Evolutionary conservation across 2,797 vertebrate genomes (phyloP), one percentile per base, ranked within the genome.

Genomic region (Prunella strophiata): DNA sequence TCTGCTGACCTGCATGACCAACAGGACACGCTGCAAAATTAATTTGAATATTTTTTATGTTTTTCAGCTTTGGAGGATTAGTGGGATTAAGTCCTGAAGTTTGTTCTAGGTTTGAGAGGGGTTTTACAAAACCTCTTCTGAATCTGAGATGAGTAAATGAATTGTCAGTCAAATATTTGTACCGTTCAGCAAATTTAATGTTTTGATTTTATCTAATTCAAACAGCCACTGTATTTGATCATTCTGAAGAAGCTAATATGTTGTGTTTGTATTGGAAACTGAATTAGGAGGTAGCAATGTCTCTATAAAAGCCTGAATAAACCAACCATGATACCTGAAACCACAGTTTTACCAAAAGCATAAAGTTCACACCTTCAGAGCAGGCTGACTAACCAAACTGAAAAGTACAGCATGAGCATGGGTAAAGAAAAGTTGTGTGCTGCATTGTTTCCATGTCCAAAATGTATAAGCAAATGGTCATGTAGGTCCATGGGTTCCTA

Each of bases 81-180:
- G 25, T 55, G 43, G 54, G 85, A 93, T 94, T 94, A 94, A 71
- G 54, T 68, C 61, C 29, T 81, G 36, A 51, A 85, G 34, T 94
- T 95, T 94, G 58, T 92, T 89, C 85, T 89, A 58, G 73, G 25
- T 72, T 94, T 96, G 73, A 87, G 61, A 88, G 63, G 40, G 48
- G 32, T 80, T 89, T 94, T 91, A 23, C 12, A 78, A 85, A 92
- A 89, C 40, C 36, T 59, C 0, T 45, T 88, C 58, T 89, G 75
- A 92, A 93, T 93, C 89, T 66, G 72, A 34, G 32, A 77, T 14
- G 78, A 92, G 62, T 47, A 78, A 91, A 94, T 85, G 74, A 82
- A 88, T 94, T 93, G 75, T 84, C 89, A 82, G 62, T 88, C 78
- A 96, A 94, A 91, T 95, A 93, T 96, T 94, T 93, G 62, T 92